Evolutionary conservation across 2,113 vertebrate genomes (phyloP), one percentile per base, ranked within the genome.

Genomic region (Thunnus maccoyii): DNA sequence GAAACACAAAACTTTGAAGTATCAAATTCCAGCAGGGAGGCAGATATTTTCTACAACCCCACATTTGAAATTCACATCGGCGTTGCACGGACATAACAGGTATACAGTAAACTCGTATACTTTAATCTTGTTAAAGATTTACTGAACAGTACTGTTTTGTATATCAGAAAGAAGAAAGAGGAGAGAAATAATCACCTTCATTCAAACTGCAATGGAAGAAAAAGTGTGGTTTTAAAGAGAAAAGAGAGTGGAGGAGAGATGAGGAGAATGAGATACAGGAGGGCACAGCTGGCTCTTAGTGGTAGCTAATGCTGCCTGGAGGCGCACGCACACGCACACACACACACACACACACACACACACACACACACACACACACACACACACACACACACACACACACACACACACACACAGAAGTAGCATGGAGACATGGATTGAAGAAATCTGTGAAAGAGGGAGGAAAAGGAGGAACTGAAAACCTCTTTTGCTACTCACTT

Each of bases 221-320:
- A 80, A 66, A 57, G 20, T 8, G 30, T 30, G 5, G 58, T 65
- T 62, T 70, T 47, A 54, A 32, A 72, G 18, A 48, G 62, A 62
- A 27, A 47, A 72, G n/a, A 63, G 67, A 61, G 56, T 10, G 15
- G 65, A 69, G 56, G n/a, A 47, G 55, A 84, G 64, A 74, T 41
- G n/a, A 79, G 62, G 75, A 41, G n/a, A 62, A 54, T 1, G 17
- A 57, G 54, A 67, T 46, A 72, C 80, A 72, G 66, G 64, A 67
- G 76, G 70, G 56, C 65, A 85, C 83, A 86, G 85, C 77, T 86
- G 82, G 70, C 36, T 80, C 30, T 83, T 76, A 72, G 68, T 76
- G 61, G 73, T 48, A 78, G 65, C 55, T 65, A 41, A 76, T 73
- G 62, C 57, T 76, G 74, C 9, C 50, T 82, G 12, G 41, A 80